Base-by-base conservation (phyloP, 2,888 invertebrate species). In the Agonum fuliginosum region DNA sequence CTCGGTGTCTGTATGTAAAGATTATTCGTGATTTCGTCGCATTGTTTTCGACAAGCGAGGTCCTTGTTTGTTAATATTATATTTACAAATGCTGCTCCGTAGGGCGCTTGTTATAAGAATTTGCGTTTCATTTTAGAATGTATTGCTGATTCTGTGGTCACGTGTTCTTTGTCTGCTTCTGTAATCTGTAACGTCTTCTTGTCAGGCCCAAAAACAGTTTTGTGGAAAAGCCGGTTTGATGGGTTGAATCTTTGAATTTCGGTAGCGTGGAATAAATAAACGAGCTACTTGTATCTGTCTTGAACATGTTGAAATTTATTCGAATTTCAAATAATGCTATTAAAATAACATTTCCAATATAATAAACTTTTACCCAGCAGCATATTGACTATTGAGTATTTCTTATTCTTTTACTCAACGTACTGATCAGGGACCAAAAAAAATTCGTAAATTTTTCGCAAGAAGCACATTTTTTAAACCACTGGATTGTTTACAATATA, bases 11-110 rank as follows among this genome's bases (percentile, higher is more conserved):
- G 24, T 27, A 27, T 58, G 24, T 24, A 48, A 48, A 37, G 17
- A 30, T 58, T 58, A 58, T 58, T 14, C 24, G 27, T 58, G 58
- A 17, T 12, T 12, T 17, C 58, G 14, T 58, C 27, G 58, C 30
- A 58, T 58, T 58, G 58, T 58, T 58, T 58, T 24, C 58, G 58
- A 58, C 58, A 27, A 58, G 27, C 3, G 20, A 19, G 58, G 27
- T n/a, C 30, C 30, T 58, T 58, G 58, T 58, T 58, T 58, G 58
- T 58, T 58, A 27, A 58, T 58, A 48, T 20, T n/a, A 48, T 48
- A 48, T 48, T 48, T 48, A 48, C 48, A 48, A 48, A 48, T 48
- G 19, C 48, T 48, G 19, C 20, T 6, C 8, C 10, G 12, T 48
- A 3, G 8, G 10, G 20, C 12, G 48, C 48, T 48, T 48, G 48